phyloP scores from a whole-genome alignment of 2,888 invertebrate species.

The Anoplius nigerrimus region DNA sequence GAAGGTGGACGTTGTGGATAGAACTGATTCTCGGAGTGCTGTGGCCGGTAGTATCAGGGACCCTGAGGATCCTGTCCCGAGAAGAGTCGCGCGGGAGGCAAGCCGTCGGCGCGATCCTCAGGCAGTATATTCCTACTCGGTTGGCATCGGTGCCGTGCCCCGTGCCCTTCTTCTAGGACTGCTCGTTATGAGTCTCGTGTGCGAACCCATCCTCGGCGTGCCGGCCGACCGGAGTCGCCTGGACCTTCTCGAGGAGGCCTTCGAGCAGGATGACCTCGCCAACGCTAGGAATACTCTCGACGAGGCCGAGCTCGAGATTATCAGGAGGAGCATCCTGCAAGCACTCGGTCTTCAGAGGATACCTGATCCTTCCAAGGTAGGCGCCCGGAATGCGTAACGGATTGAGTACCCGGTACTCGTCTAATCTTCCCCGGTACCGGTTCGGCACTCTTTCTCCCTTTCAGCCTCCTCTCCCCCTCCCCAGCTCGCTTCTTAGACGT shows the following conservation, averaged over 20 bases:
- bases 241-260: conserved; percentile 35
- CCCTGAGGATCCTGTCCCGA: no score
- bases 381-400: not conserved
- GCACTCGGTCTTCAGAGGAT: conserved; percentile 70
- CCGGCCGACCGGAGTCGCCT: conserved; percentile 29
- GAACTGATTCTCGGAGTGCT: no score
- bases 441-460: not conserved
- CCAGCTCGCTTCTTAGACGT: no score
- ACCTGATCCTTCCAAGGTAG: conserved; percentile 71
- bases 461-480: not conserved
- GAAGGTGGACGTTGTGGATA: no score
- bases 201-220: conserved; percentile 34
- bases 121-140: no score
- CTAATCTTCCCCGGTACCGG: not conserved
- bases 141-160: not conserved
- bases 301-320: conserved; percentile 65
- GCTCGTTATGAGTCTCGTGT: conserved; percentile 37
- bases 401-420: not conserved
- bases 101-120: not conserved
- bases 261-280: conserved; percentile 39
- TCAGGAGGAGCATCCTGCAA: conserved; percentile 70
- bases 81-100: not conserved
- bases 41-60: no score
- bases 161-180: conserved; percentile 32
- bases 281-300: conserved; percentile 36